phyloP scores from a whole-genome alignment of 2,113 vertebrate genomes.

The Pachypanchax playfairii region DNA sequence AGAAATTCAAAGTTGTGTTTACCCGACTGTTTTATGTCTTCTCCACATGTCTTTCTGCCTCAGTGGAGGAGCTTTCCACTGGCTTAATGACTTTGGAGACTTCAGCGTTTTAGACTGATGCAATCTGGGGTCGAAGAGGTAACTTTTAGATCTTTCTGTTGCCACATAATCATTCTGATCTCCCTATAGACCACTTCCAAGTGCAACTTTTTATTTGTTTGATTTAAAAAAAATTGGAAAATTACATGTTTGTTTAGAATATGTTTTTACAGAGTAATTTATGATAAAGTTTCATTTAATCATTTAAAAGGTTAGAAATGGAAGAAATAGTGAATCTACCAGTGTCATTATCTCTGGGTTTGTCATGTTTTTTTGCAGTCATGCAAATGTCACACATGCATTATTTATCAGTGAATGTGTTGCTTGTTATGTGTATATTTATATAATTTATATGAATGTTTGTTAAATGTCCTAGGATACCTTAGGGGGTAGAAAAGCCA shows the following conservation, averaged over 20 bases:
- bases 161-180: constrained; percentile 35
- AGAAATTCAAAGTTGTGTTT: constrained; percentile 77
- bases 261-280: no score
- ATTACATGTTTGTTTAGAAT: no score
- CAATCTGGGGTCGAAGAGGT: constrained; percentile 46
- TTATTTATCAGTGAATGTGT: not conserved
- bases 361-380: not conserved
- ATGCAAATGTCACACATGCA: not conserved
- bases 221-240: not conserved
- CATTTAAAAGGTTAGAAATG: no score
- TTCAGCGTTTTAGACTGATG: constrained; percentile 62
- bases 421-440: not conserved
- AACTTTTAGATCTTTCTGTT: constrained; percentile 41
- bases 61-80: constrained; percentile 55
- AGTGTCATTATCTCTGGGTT: no score
- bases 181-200: constrained; percentile 23
- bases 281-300: no score
- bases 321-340: no score
- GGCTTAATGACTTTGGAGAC: constrained; percentile 69
- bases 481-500: constrained; percentile 3
- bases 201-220: not conserved
- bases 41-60: constrained; percentile 64
- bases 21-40: constrained; percentile 71
- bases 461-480: not conserved
- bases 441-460: not conserved